phyloP scores from a whole-genome alignment of 2,113 vertebrate genomes.

The Bujurquina vittata region DNA sequence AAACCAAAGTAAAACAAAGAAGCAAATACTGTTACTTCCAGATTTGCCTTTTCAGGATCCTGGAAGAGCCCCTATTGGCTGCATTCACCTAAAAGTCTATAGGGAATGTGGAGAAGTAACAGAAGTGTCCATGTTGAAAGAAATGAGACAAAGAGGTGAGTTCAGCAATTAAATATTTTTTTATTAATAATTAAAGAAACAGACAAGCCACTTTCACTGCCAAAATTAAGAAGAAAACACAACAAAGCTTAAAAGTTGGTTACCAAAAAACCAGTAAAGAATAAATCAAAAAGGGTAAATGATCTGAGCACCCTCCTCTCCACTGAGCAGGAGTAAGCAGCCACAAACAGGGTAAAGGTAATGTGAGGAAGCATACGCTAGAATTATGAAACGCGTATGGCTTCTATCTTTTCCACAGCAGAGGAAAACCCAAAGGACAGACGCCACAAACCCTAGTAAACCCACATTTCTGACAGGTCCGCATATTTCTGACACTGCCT shows the following conservation, averaged over 20 bases:
- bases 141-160: neutral
- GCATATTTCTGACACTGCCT: neutral
- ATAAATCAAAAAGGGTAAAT: neutral
- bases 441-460: neutral
- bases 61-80: neutral
- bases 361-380: neutral
- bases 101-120: neutral
- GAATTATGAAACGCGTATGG: neutral
- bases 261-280: neutral
- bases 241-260: neutral
- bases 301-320: neutral
- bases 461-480: neutral
- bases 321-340: neutral
- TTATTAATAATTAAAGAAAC: neutral
- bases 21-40: neutral
- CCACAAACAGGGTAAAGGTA: no score
- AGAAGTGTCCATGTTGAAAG: neutral
- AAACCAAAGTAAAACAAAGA: neutral
- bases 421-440: neutral
- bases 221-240: neutral
- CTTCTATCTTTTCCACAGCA: no score
- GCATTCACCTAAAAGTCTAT: neutral
- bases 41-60: no score
- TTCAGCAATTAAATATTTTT: neutral
- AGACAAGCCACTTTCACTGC: neutral